Base-by-base conservation (phyloP, 2,113 vertebrate species). In the Takifugu flavidus region DNA sequence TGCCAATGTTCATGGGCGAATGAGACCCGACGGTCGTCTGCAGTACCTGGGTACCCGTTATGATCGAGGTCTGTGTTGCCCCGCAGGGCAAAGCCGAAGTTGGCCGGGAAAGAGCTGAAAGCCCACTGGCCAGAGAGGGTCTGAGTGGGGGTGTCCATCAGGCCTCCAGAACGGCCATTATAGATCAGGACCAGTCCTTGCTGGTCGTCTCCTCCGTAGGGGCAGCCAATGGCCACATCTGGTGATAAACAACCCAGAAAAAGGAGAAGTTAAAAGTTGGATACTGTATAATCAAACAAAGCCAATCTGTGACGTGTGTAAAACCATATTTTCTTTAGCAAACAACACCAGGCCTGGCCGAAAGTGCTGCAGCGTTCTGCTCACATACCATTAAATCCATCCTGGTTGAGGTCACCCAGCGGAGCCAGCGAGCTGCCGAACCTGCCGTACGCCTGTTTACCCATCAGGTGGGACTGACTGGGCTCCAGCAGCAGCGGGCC, bases 31-130 rank as follows among this genome's bases (percentile, higher is more conserved):
- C 5, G 29, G 31, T 26, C 13, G 42, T 15, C 28, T 68, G 56
- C 2, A 8, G 39, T 72, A 96, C 95, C 95, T 81, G 95, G 95
- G 70, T 95, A 96, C 20, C 95, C 95, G 0, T 96, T 98, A 69
- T 89, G 87, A 58, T 98, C 95, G 62, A 96, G 72, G 66, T 98
- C 95, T 71, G 72, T 90, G 67, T 90, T 89, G 62, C 95, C 94
- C 31, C 93, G 90, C 31, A 94, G 77, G 20, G 94, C 78, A 20
- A 90, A 96, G 11, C 95, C 95, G 73, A 96, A 98, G 78, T 91
- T 93, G 49, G 92, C 84, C 0, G 93, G 95, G 2, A 88, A 79
- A 20, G 78, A 66, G 43, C 83, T 74, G 11, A 89, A 87, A 26
- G 90, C 84, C 94, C 94, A 94, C 49, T 90, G 88, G 51, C 94